Conservation (phyloP, 53 echinoderm and acorn worm genomes). For the Stichopus horrens region DNA sequence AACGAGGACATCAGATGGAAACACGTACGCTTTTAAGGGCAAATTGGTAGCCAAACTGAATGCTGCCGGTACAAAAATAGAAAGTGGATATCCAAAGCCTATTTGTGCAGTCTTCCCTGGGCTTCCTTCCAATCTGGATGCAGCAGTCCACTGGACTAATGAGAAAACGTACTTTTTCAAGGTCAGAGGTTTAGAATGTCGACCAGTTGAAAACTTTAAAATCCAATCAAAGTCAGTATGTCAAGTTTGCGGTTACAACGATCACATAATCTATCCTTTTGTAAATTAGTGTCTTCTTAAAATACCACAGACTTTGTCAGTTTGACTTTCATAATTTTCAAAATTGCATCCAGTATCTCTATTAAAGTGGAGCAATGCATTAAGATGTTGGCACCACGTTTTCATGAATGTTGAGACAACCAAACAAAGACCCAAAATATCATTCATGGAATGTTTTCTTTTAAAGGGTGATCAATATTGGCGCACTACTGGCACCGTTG, state of each 20-base stretch:
- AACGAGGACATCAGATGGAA: slow-evolving; percentile 5
- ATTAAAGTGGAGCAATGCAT: no score
- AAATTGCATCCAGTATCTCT: no score
- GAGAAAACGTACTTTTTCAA: slow-evolving; percentile 27
- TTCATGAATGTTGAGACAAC: neutral
- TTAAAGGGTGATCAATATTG: neutral
- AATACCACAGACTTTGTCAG: no score
- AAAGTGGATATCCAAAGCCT: neutral
- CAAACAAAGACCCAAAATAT: neutral
- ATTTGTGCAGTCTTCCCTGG: slow-evolving; percentile 11
- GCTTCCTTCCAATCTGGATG: neutral
- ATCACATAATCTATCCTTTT: no score
- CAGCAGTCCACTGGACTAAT: slow-evolving; percentile 6
- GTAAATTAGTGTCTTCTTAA: no score
- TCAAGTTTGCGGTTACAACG: no score
- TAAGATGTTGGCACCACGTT: no score
- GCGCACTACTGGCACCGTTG: neutral
- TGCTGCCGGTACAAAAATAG: neutral
- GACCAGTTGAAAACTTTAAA: neutral
- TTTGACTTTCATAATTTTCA: no score
- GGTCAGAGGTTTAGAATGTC: neutral
- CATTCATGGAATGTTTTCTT: neutral
- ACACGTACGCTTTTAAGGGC: slow-evolving; percentile 6
- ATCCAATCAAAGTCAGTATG: no score
- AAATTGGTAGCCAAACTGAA: neutral